phyloP scores from a whole-genome alignment of 2,113 vertebrate species.

The Mirounga angustirostris region DNA sequence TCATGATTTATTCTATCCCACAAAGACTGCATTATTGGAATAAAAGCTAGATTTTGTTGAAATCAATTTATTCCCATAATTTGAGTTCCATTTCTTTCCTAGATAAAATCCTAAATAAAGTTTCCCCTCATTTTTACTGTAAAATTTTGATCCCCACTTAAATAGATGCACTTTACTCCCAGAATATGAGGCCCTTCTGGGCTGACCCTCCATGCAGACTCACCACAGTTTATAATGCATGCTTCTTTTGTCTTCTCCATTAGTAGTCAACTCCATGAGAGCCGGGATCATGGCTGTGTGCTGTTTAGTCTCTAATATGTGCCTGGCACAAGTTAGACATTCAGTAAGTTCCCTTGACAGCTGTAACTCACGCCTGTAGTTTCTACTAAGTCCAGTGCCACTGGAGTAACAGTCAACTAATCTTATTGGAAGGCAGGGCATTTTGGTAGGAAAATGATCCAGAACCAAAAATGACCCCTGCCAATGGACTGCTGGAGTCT shows the following conservation, averaged over 20 bases:
- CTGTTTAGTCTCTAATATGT: not conserved
- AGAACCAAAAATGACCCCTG: conserved; percentile 17
- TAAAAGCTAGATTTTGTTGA: conserved; percentile 43
- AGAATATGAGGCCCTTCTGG: not conserved
- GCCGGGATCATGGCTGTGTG: not conserved
- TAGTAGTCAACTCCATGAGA: not conserved
- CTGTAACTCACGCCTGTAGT: not conserved
- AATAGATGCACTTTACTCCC: conserved; percentile 20
- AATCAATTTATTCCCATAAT: conserved; percentile 46
- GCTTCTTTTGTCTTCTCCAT: not conserved
- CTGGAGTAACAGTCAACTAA: not conserved
- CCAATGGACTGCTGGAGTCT: conserved; percentile 30
- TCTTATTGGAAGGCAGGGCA: not conserved
- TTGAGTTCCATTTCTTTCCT: conserved; percentile 15
- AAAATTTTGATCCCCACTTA: conserved; percentile 18
- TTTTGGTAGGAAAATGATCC: conserved; percentile 42
- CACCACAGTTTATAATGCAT: not conserved
- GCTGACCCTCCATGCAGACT: not conserved
- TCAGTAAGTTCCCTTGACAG: not conserved
- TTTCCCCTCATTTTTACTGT: not conserved
- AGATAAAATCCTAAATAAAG: conserved; percentile 30
- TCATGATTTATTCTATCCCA: conserved; percentile 56
- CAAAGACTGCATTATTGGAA: conserved; percentile 46
- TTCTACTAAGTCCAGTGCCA: not conserved
- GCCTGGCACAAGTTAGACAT: not conserved